phyloP scores from a whole-genome alignment of 2,888 invertebrate species.

The Formica aserva region DNA sequence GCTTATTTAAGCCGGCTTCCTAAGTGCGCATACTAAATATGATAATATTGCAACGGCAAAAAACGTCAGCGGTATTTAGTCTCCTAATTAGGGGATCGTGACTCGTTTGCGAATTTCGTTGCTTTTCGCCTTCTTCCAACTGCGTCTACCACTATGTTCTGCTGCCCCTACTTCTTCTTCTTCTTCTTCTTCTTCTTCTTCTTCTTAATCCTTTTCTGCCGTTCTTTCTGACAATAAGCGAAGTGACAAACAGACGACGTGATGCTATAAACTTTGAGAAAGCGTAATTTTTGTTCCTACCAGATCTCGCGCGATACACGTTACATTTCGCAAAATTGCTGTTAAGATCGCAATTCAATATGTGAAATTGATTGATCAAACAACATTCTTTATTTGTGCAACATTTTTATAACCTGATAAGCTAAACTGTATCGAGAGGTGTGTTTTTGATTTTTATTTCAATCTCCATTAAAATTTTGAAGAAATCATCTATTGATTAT shows the following conservation, averaged over 20 bases:
- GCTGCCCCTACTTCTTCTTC: constrained; percentile 58
- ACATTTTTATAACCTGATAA: not conserved
- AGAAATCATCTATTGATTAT: not conserved
- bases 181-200: constrained; percentile 20
- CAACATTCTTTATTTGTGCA: not conserved
- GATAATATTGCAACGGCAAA: constrained; percentile 85
- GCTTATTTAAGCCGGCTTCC: constrained; percentile 85
- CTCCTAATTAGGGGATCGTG: constrained; percentile 85
- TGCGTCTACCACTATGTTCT: constrained; percentile 45
- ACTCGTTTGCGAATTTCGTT: constrained; percentile 85
- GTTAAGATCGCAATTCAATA: not conserved
- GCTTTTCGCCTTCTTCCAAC: constrained; percentile 70
- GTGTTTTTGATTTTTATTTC: not conserved
- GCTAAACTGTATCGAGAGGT: not conserved
- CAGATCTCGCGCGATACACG: not conserved
- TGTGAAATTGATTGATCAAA: not conserved
- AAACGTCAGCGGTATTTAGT: constrained; percentile 85
- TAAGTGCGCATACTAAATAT: constrained; percentile 86
- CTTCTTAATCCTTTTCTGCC: constrained; percentile 68
- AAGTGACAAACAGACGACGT: constrained; percentile 71
- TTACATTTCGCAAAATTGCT: not conserved
- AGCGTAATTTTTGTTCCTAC: constrained; percentile 31
- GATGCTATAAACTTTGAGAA: constrained; percentile 63
- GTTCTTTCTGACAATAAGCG: constrained; percentile 69
- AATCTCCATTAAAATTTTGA: not conserved